Conservation (phyloP, 2,113 vertebrate species). For the Tachysurus vachellii region DNA sequence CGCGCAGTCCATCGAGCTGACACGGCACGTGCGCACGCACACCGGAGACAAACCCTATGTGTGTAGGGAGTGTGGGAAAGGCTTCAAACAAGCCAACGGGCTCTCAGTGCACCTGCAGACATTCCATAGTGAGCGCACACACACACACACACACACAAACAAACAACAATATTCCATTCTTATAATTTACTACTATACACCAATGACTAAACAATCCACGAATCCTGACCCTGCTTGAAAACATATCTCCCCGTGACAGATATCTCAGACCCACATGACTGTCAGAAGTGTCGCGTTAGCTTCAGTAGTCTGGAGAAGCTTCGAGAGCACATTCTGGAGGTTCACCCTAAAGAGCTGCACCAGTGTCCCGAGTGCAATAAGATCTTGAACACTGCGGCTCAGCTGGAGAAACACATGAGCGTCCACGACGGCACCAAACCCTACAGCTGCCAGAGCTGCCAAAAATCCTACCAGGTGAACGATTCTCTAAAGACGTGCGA, state of each 20-base stretch:
- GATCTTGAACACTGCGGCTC: slow-evolving; percentile 76
- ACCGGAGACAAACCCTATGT: slow-evolving; percentile 86
- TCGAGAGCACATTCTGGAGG: slow-evolving; percentile 78
- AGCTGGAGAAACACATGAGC: slow-evolving; percentile 81
- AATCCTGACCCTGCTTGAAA: neutral
- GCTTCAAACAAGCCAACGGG: slow-evolving; percentile 86
- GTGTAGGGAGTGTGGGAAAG: slow-evolving; percentile 87
- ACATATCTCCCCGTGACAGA: slow-evolving; percentile 64
- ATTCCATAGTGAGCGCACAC: slow-evolving; percentile 80
- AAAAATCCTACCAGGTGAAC: slow-evolving; percentile 84
- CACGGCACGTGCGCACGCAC: slow-evolving; percentile 83
- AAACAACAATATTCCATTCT: neutral
- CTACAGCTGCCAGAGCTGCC: slow-evolving; percentile 86
- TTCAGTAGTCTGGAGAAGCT: slow-evolving; percentile 85
- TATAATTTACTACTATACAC: neutral
- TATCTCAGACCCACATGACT: slow-evolving; percentile 82
- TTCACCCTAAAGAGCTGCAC: slow-evolving; percentile 82
- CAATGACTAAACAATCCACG: neutral
- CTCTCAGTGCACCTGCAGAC: slow-evolving; percentile 86
- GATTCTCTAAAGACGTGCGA: too few species aligned
- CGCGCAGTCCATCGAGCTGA: slow-evolving; percentile 87
- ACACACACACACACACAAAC: neutral
- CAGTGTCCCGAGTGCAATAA: slow-evolving; percentile 81
- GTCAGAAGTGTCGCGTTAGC: slow-evolving; percentile 87
- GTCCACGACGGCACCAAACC: slow-evolving; percentile 80